phyloP scores from a whole-genome alignment of 2,888 invertebrate genomes.

The Tubulanus polymorphus region DNA sequence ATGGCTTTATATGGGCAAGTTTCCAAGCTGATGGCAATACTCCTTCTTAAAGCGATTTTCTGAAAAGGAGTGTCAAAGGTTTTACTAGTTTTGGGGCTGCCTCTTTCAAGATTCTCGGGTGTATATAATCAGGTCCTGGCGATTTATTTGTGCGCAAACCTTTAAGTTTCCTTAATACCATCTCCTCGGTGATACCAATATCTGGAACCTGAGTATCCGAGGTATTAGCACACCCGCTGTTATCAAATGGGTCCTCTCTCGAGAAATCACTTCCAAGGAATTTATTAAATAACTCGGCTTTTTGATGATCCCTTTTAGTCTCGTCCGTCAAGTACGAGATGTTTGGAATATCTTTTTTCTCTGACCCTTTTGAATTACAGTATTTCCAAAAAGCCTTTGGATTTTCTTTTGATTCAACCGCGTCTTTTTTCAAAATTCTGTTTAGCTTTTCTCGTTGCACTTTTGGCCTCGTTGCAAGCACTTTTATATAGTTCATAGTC shows the following conservation, averaged over 20 bases:
- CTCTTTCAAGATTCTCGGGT: slow-evolving; percentile 5
- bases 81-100: not conserved
- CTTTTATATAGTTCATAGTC: not conserved
- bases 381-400: too few species aligned
- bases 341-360: too few species aligned
- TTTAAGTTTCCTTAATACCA: not conserved
- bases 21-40: slow-evolving; percentile 10
- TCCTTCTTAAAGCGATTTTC: slow-evolving; percentile 3
- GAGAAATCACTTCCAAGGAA: not conserved
- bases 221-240: not conserved
- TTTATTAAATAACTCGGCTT: not conserved
- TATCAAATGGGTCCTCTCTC: too few species aligned
- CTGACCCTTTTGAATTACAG: too few species aligned
- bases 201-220: not conserved
- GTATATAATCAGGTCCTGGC: not conserved
- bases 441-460: not conserved
- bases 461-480: not conserved
- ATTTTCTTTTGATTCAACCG: too few species aligned
- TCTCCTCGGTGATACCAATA: not conserved
- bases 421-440: too few species aligned
- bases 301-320: not conserved
- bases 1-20: slow-evolving; percentile 6
- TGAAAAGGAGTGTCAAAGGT: not conserved
- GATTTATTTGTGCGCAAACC: not conserved
- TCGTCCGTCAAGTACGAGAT: too few species aligned